Evolutionary conservation across 2,888 invertebrate genomes (phyloP), one percentile per base, ranked within the genome.

Genomic region (Leptopilina myrica): DNA sequence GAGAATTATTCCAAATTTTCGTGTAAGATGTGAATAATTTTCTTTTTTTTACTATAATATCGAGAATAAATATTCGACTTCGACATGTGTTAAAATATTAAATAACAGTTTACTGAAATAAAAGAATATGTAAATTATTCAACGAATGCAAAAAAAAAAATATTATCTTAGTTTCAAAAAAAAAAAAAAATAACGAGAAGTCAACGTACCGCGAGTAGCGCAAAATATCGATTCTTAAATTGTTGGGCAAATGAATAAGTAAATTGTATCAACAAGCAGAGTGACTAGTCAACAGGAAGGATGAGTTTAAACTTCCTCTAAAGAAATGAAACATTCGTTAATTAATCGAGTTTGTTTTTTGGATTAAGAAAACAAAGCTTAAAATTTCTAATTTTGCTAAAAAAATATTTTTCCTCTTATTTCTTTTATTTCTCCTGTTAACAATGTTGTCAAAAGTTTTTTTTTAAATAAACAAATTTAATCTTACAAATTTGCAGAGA

Each of bases 221-320:
- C 20, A 53, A n/a, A 56, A n/a, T 73, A 73, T 73, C 73, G 73
- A 73, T 56, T 56, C 14, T 11, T 40, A 56, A 56, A 56, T 40
- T 56, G 56, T 56, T 56, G n/a, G n/a, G 73, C 14, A 33, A 56
- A 56, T 73, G 73, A 73, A 73, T 73, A 73, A 56, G 73, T 56
- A 73, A 73, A 56, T 14, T 26, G 14, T 33, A 53, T 33, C 33
- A 73, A 73, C 73, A 56, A 26, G 69, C 49, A 26, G 26, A 53
- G 49, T 73, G 73, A 56, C 73, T 56, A 15, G 73, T 56, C 14
- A 73, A 73, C 73, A 73, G 73, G 73, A 73, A 73, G 73, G 49
- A 46, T 66, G 66, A 66, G 66, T 66, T 40, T 53, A 20, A 14
- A 53, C 53, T 33, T 40, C 8, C 3, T 40, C 43, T 43, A 46